Percentiles rank a stretch among this genome's conserved stretches.
phyloP scores from a whole-genome alignment of 1,140 invertebrate species.

The Trachymyrmex cornetzi region DNA sequence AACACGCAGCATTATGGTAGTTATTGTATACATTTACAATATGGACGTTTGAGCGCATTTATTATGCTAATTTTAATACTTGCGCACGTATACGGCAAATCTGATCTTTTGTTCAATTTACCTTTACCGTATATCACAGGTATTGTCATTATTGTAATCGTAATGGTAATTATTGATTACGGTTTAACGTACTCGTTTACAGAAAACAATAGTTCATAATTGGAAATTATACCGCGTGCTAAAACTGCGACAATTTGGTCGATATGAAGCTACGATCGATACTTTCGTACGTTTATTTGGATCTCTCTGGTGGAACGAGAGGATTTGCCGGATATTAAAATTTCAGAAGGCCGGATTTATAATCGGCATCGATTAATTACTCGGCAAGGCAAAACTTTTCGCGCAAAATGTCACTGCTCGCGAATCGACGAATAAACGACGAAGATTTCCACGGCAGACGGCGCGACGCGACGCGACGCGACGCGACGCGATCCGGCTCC shows the following conservation, averaged over 20 bases:
- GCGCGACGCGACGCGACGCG: background rate
- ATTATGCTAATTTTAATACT: conserved; percentile 22
- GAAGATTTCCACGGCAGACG: conserved; percentile 36
- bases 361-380: conserved; percentile 65
- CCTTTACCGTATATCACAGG: background rate
- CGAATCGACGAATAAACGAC: conserved; percentile 20
- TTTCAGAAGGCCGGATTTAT: conserved; percentile 64
- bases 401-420: conserved; percentile 33
- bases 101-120: conserved; percentile 2
- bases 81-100: background rate
- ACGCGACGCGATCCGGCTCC: background rate
- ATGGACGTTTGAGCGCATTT: too few species aligned
- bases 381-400: conserved; percentile 33
- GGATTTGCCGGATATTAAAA: conserved; percentile 73
- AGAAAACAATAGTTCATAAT: conserved; percentile 6
- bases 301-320: background rate
- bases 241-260: conserved; percentile 50
- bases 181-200: background rate
- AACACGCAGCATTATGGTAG: background rate
- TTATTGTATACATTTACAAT: background rate
- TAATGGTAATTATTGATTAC: conserved; percentile 27
- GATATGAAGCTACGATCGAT: conserved; percentile 32
- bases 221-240: background rate
- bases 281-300: conserved; percentile 3
- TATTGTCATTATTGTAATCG: conserved; percentile 4